phyloP scores from a whole-genome alignment of 2,113 vertebrate genomes.

The Dryoscopus gambensis region DNA sequence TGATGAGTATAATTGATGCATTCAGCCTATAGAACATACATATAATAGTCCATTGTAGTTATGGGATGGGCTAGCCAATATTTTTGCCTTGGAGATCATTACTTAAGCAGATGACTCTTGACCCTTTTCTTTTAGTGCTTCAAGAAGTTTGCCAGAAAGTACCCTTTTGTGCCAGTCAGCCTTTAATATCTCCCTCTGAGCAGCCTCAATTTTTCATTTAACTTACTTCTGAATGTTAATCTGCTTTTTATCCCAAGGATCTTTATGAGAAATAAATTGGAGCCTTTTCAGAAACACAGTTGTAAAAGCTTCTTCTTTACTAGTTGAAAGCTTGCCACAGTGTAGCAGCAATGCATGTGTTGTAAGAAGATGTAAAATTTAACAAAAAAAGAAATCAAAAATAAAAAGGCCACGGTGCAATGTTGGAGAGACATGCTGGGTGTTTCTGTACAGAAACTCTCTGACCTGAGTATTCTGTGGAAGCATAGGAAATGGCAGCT shows the following conservation, averaged over 20 bases:
- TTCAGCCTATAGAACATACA: constrained; percentile 47
- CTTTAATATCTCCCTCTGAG: constrained; percentile 43
- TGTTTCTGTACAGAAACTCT: neutral
- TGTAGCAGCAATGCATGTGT: neutral
- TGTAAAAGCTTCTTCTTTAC: constrained; percentile 17
- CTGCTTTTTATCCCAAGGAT: constrained; percentile 57
- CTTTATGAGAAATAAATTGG: constrained; percentile 56
- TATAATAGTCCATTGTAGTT: constrained; percentile 54
- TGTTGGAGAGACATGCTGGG: neutral
- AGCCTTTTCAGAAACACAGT: constrained; percentile 27
- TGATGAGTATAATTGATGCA: constrained; percentile 44
- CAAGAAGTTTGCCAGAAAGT: constrained; percentile 67
- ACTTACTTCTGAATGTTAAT: constrained; percentile 61
- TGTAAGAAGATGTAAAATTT: neutral
- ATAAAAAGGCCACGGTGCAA: neutral
- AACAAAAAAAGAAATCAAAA: neutral
- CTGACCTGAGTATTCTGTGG: neutral
- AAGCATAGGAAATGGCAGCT: neutral
- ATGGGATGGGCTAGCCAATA: constrained; percentile 9
- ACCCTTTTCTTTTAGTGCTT: constrained; percentile 57
- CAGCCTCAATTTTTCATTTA: constrained; percentile 46
- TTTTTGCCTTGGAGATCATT: constrained; percentile 60
- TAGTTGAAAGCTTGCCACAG: constrained; percentile 43
- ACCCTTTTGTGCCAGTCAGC: constrained; percentile 49
- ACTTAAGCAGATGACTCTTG: constrained; percentile 68